Evolutionary conservation across 2,113 vertebrate species (phyloP).

Genomic region (Prunella fulvescens): DNA sequence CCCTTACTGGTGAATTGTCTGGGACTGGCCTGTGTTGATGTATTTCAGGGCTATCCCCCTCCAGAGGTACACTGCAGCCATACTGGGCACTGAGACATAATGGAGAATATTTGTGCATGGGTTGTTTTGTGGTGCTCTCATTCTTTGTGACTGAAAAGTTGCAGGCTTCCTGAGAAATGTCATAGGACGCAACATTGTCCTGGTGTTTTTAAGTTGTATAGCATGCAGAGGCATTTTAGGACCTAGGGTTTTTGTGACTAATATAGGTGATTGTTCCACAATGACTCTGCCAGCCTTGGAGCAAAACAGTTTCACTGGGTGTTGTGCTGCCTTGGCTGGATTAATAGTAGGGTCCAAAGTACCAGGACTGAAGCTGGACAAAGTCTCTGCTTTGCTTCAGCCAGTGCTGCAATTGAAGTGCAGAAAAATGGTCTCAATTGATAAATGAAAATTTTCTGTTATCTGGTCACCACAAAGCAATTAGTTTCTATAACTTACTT

Average conservation of each 20-base stretch:
- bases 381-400: background rate
- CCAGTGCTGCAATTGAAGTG: background rate
- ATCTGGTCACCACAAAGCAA: background rate
- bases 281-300: background rate
- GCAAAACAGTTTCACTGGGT: background rate
- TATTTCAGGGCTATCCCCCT: background rate
- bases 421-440: background rate
- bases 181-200: accelerated
- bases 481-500: background rate
- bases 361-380: background rate
- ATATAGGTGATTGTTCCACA: background rate
- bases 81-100: background rate
- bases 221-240: background rate
- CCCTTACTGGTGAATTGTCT: background rate
- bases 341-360: background rate
- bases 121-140: background rate
- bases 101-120: background rate
- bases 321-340: background rate
- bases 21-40: background rate
- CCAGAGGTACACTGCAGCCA: background rate
- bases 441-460: background rate
- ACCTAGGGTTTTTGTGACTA: background rate
- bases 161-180: background rate
- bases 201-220: background rate
- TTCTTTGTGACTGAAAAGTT: background rate